phyloP scores from a whole-genome alignment of 2,113 vertebrate species.

The Melanerpes aurifrons region DNA sequence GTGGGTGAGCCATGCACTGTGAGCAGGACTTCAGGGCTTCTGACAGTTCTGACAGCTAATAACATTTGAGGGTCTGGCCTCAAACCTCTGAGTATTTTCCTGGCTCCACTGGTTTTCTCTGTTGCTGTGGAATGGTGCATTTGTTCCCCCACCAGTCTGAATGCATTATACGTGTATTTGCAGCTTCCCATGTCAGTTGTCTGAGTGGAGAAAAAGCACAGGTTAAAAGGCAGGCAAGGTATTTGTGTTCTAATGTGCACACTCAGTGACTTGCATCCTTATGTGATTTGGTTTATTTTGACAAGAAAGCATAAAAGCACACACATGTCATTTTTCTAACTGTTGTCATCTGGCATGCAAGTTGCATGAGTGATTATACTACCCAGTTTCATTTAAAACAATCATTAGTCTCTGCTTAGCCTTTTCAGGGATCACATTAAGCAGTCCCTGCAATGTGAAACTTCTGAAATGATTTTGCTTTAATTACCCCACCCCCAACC shows the following conservation, averaged over 20 bases:
- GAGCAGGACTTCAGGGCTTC: neutral
- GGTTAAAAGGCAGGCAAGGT: neutral
- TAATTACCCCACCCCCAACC: neutral
- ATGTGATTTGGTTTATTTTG: neutral
- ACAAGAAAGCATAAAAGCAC: neutral
- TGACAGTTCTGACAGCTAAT: neutral
- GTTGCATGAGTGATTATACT: neutral
- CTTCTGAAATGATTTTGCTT: neutral
- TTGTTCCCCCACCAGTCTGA: neutral
- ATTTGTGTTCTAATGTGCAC: neutral
- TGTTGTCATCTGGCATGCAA: neutral
- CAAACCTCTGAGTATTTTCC: neutral
- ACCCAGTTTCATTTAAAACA: neutral
- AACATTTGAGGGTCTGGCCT: neutral
- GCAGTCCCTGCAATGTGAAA: neutral
- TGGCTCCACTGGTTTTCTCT: neutral
- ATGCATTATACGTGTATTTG: neutral
- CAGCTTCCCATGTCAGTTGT: neutral
- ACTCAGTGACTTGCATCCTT: neutral
- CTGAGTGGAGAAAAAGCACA: neutral
- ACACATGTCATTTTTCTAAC: neutral
- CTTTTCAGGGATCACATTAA: neutral
- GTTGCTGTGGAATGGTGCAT: neutral
- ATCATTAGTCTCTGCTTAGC: neutral
- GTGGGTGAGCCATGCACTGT: neutral